phyloP scores from a whole-genome alignment of 2,113 vertebrate species.

The Scomber colias region DNA sequence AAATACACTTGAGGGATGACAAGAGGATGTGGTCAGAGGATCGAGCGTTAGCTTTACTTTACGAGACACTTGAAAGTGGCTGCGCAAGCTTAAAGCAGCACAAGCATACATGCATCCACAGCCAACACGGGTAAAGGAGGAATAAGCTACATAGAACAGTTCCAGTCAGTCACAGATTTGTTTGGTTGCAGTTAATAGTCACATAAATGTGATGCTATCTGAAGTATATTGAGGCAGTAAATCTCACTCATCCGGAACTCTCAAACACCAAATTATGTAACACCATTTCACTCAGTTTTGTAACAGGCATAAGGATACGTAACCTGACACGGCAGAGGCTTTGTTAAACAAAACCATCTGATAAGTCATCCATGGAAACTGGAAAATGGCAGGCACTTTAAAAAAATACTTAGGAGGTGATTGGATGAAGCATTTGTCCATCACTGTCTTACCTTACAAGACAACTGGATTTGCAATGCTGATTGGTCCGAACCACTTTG shows the following conservation, averaged over 20 bases:
- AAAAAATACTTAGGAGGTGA: no score
- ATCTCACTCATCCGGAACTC: not conserved
- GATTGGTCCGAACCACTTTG: not conserved
- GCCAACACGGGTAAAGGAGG: conserved; percentile 5
- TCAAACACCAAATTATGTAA: conserved; percentile 15
- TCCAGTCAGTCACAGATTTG: conserved; percentile 2
- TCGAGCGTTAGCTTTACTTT: conserved; percentile 11
- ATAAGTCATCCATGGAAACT: no score
- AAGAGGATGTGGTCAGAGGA: conserved; percentile 48
- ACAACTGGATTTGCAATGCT: no score
- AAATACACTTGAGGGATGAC: conserved; percentile 31
- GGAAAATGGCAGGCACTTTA: no score
- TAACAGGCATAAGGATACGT: not conserved
- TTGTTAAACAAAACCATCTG: no score
- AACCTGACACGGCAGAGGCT: no score
- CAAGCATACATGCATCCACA: not conserved
- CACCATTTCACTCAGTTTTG: not conserved
- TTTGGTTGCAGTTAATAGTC: conserved; percentile 27
- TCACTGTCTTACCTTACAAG: not conserved
- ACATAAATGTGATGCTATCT: conserved; percentile 25
- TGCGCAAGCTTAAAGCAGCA: conserved; percentile 2
- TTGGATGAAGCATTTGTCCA: not conserved
- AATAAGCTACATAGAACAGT: not conserved
- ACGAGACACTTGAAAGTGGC: conserved; percentile 42
- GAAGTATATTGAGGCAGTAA: not conserved